phyloP scores from a whole-genome alignment of 2,797 vertebrate species.

The Pelodytes ibericus region DNA sequence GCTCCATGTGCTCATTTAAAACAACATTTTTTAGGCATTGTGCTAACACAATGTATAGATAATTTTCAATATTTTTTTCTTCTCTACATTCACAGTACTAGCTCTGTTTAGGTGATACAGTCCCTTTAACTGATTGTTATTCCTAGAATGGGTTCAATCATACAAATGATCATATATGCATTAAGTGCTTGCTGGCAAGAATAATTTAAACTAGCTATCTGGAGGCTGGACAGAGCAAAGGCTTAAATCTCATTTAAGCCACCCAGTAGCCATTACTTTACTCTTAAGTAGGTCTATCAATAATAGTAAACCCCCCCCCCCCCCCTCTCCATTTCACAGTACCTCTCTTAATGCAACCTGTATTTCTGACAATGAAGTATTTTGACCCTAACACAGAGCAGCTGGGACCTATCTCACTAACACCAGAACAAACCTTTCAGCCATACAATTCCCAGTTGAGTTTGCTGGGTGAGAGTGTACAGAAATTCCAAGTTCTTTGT shows the following conservation, averaged over 20 bases:
- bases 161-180: too few relatives aligned
- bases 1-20: too few relatives aligned
- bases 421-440: conserved; percentile 48
- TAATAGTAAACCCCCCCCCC: conserved; percentile 15
- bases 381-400: conserved; percentile 49
- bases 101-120: too few relatives aligned
- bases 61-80: too few relatives aligned
- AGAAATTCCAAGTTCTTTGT: conserved; percentile 34
- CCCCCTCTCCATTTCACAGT: conserved; percentile 23
- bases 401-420: conserved; percentile 45
- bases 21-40: too few relatives aligned
- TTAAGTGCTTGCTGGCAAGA: background rate
- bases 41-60: too few relatives aligned
- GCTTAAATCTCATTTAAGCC: conserved; percentile 28
- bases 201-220: background rate
- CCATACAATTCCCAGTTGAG: conserved; percentile 49
- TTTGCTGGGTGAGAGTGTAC: conserved; percentile 36
- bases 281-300: conserved; percentile 39
- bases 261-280: conserved; percentile 38
- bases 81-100: too few relatives aligned
- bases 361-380: conserved; percentile 39
- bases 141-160: too few relatives aligned
- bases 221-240: background rate
- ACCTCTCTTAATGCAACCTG: conserved; percentile 51
- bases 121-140: too few relatives aligned